Evolutionary conservation across 92 coral and sea anemone genomes (phyloP), one percentile per base, ranked within the genome.

Genomic region (Palythoa heliodiscus): DNA sequence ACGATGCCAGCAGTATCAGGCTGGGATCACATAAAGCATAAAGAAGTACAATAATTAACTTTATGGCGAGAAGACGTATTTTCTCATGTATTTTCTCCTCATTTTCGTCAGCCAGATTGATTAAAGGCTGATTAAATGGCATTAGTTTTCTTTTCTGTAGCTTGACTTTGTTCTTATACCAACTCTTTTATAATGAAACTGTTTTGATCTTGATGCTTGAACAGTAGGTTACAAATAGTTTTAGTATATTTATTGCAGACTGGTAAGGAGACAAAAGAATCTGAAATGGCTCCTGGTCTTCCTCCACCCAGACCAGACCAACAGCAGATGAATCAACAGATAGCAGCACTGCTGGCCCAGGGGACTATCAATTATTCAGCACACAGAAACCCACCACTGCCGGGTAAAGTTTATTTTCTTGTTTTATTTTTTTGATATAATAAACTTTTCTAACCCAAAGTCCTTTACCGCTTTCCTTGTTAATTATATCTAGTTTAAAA

Each of bases 291-390:
- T 15, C 92, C 94, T 8, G 94, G 90, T 22, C 81, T 91, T 22
- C 92, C 92, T 6, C 88, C 90, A 16, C 87, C 90, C 16, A 87
- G 87, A 63, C 61, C 57, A 40, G 88, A 73, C 35, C 92, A 91
- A 73, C 84, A 86, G 68, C 66, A 88, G 29, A 79, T 91, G 20
- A 91, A 91, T 78, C 92, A 88, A 61, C 88, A 91, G 29, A 76
- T 91, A 38, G 86, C 88, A 12, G 74, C 91, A 67, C 24, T 87
- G 52, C 29, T 86, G 22, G 76, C 86, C 2, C 84, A 73, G 13
- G 76, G 73, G 16, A 25, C 71, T 17, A 64, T 83, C 5, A 24
- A 16, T 37, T 68, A 83, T 1, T 35, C 13, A 29, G 10, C 79
- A 19, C 78, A n/a, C 20, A 37, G 1, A 20, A 73, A 47, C 63